Evolutionary conservation across 2,888 invertebrate species (phyloP).

Genomic region (Agriopis marginaria): DNA sequence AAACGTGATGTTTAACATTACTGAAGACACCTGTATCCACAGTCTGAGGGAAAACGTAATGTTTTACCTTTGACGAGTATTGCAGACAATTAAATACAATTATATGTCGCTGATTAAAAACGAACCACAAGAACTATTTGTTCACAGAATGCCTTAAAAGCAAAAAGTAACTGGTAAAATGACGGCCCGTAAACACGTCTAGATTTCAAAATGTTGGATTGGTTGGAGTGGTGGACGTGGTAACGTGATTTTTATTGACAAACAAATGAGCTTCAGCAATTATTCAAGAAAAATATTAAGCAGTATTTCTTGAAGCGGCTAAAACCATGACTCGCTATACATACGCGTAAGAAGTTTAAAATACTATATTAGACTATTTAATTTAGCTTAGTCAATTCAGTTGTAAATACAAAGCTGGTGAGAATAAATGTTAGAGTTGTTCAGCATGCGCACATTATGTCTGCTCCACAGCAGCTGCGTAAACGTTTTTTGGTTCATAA

Average conservation of each 20-base stretch:
- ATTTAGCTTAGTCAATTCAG: background rate
- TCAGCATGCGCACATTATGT: conserved; percentile 8
- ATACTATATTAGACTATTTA: background rate
- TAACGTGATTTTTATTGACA: too few relatives aligned
- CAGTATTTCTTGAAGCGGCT: too few relatives aligned
- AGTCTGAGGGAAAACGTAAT: conserved; percentile 21
- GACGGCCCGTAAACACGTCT: too few relatives aligned
- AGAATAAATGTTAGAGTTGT: conserved; percentile 15
- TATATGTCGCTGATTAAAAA: too few relatives aligned
- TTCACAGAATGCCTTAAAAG: too few relatives aligned
- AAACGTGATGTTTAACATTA: conserved; percentile 44
- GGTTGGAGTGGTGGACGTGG: too few relatives aligned
- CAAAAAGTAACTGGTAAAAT: too few relatives aligned
- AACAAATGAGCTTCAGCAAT: too few relatives aligned
- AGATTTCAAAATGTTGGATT: too few relatives aligned
- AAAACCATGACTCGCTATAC: too few relatives aligned
- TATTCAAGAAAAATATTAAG: too few relatives aligned
- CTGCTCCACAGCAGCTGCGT: conserved; percentile 22
- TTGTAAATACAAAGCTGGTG: background rate
- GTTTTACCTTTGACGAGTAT: background rate
- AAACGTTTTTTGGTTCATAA: conserved; percentile 14
- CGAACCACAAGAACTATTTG: background rate
- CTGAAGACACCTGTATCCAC: conserved; percentile 54
- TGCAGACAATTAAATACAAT: background rate
- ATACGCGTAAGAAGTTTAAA: background rate